A percentile compares a stretch with the other conserved stretches of the same genome.
phyloP scores from a whole-genome alignment of 2,888 invertebrate species.

The Nysson spinosus region DNA sequence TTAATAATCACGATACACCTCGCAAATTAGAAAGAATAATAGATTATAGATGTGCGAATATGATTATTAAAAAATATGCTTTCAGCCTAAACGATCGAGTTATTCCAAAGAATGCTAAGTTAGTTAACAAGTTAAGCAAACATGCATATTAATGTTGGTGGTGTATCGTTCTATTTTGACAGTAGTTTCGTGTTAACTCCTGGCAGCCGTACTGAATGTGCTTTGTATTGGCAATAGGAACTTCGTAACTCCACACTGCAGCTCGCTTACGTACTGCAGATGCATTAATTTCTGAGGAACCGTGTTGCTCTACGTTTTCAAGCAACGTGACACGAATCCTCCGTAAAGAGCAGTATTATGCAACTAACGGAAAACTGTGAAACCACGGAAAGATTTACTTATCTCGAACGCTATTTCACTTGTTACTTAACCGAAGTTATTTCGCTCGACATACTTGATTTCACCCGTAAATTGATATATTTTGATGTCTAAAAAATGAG shows the following conservation, averaged over 20 bases:
- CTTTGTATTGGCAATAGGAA: constrained; percentile 18
- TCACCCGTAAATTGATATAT: neutral
- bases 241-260: constrained; percentile 10
- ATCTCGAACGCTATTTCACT: constrained; percentile 6
- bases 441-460: no score
- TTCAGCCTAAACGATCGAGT: no score
- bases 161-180: constrained; percentile 22
- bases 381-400: constrained; percentile 4
- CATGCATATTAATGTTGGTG: constrained; percentile 2
- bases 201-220: neutral
- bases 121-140: constrained; percentile 2
- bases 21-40: no score
- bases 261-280: constrained; percentile 16
- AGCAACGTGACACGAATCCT: constrained; percentile 9
- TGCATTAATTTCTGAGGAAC: constrained; percentile 13
- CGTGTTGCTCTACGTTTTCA: constrained; percentile 2
- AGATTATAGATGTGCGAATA: no score
- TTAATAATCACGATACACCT: no score
- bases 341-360: constrained; percentile 2
- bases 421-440: constrained; percentile 1
- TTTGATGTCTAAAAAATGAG: no score
- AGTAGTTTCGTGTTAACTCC: constrained; percentile 9
- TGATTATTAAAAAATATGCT: no score
- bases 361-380: neutral
- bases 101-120: no score